These are phyloP conservation scores for Prochilodus magdalenae DNA, from an alignment of 2,113 vertebrate species.

Conservation along the genomic window DNA sequence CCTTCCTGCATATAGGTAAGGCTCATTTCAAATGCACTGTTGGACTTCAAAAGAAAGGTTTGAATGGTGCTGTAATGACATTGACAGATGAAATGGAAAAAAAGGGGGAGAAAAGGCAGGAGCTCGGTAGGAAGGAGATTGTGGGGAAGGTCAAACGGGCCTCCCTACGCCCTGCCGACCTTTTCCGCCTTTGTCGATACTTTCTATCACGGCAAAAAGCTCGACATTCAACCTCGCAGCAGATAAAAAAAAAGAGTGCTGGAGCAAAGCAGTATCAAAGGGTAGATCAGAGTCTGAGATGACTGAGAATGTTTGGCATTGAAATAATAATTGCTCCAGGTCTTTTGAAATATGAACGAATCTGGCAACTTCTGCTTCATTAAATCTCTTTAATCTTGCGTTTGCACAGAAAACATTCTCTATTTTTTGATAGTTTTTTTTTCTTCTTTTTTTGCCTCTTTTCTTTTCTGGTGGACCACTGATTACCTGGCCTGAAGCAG, in stretches of 20 bases:
- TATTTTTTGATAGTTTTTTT: not conserved
- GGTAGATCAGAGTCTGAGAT: slow-evolving; percentile 20
- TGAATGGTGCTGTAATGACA: slow-evolving; percentile 37
- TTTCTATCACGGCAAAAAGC: slow-evolving; percentile 5
- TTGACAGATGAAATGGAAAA: slow-evolving; percentile 19
- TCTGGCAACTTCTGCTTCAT: not conserved
- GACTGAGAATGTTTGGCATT: not conserved
- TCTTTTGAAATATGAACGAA: slow-evolving; percentile 30
- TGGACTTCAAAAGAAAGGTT: slow-evolving; percentile 40
- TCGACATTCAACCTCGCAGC: not conserved
- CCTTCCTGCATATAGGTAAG: not conserved
- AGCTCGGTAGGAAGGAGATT: slow-evolving; percentile 35
- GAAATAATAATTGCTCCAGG: not conserved
- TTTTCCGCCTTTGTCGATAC: slow-evolving; percentile 26
- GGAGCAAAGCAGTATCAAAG: slow-evolving; percentile 25
- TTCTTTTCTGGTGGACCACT: not conserved
- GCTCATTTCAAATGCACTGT: slow-evolving; percentile 7
- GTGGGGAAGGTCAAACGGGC: slow-evolving; percentile 45
- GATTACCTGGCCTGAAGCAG: not conserved
- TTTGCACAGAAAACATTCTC: not conserved
- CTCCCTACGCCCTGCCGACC: slow-evolving; percentile 22
- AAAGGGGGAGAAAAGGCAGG: not conserved
- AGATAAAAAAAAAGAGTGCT: slow-evolving; percentile 5
- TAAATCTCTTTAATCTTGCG: slow-evolving; percentile 9
- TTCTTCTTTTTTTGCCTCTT: not conserved